Percentiles rank a stretch among this genome's conserved stretches.
phyloP scores from a whole-genome alignment of 2,797 vertebrate genomes.

The Gymnoscopelus microlampas region DNA sequence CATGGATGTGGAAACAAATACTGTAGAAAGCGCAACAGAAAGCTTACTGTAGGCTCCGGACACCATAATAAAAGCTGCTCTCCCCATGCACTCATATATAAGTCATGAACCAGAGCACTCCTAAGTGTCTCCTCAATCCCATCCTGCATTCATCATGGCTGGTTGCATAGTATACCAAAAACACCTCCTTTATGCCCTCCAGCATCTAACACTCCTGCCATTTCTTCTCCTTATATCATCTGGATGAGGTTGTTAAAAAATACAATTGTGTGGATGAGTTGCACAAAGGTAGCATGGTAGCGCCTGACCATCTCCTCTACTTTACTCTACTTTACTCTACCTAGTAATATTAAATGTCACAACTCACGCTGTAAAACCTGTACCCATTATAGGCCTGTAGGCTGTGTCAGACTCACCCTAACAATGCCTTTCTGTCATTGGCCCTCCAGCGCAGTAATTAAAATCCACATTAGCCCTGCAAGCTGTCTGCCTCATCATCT shows the following conservation, averaged over 20 bases:
- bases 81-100: slow-evolving; percentile 72
- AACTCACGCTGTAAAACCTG: no score
- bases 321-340: no score
- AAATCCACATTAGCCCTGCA: slow-evolving; percentile 34
- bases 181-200: slow-evolving; percentile 37
- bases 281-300: neutral
- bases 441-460: slow-evolving; percentile 50
- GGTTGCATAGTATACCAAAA: slow-evolving; percentile 59
- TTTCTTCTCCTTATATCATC: slow-evolving; percentile 24
- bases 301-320: no score
- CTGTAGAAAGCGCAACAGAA: slow-evolving; percentile 16
- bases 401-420: slow-evolving; percentile 16
- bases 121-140: slow-evolving; percentile 70
- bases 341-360: neutral
- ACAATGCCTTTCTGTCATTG: slow-evolving; percentile 20
- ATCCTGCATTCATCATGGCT: slow-evolving; percentile 68
- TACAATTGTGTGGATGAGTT: slow-evolving; percentile 6
- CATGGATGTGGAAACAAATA: slow-evolving; percentile 17
- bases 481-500: slow-evolving; percentile 37
- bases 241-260: slow-evolving; percentile 37
- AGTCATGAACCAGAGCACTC: slow-evolving; percentile 71
- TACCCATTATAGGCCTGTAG: slow-evolving; percentile 18
- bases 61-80: slow-evolving; percentile 55
- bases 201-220: slow-evolving; percentile 27
- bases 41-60: slow-evolving; percentile 33